phyloP scores from a whole-genome alignment of 2,113 vertebrate species.

The Melanotaenia duboulayi region DNA sequence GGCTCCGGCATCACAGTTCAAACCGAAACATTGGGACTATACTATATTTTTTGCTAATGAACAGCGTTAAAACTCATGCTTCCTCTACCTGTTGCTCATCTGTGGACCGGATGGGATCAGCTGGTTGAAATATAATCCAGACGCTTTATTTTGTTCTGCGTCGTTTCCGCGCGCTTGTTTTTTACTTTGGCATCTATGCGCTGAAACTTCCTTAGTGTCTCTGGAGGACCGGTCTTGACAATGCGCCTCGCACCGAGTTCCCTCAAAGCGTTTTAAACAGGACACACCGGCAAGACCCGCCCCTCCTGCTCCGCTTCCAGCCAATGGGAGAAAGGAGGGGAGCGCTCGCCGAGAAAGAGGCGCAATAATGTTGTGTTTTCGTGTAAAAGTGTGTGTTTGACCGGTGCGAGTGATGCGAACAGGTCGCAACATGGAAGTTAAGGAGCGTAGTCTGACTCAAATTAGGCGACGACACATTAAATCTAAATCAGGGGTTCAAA shows the following conservation, averaged over 20 bases:
- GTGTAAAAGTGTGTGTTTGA: slow-evolving; percentile 7
- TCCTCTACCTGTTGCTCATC: slow-evolving; percentile 77
- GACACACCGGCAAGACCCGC: slow-evolving; percentile 60
- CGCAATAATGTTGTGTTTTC: background rate
- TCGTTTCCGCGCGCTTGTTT: slow-evolving; percentile 21
- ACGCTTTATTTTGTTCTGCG: background rate
- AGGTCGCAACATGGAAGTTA: slow-evolving; percentile 9
- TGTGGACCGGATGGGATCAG: slow-evolving; percentile 44
- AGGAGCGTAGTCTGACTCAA: background rate
- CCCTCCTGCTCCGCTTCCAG: slow-evolving; percentile 24
- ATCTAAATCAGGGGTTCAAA: background rate
- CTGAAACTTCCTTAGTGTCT: slow-evolving; percentile 32
- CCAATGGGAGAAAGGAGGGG: slow-evolving; percentile 53
- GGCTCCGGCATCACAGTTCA: background rate
- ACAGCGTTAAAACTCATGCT: background rate
- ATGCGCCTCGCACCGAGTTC: slow-evolving; percentile 66
- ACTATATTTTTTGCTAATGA: background rate
- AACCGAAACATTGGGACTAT: background rate
- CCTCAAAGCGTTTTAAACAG: slow-evolving; percentile 77
- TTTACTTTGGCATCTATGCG: slow-evolving; percentile 14
- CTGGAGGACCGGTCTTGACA: slow-evolving; percentile 54
- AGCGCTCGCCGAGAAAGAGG: background rate
- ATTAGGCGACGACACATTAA: slow-evolving; percentile 8
- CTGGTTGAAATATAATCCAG: slow-evolving; percentile 67
- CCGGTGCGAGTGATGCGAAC: slow-evolving; percentile 1